phyloP scores from a whole-genome alignment of 64 coral and sea anemone species.

The Hydrozoanthus tunicans region DNA sequence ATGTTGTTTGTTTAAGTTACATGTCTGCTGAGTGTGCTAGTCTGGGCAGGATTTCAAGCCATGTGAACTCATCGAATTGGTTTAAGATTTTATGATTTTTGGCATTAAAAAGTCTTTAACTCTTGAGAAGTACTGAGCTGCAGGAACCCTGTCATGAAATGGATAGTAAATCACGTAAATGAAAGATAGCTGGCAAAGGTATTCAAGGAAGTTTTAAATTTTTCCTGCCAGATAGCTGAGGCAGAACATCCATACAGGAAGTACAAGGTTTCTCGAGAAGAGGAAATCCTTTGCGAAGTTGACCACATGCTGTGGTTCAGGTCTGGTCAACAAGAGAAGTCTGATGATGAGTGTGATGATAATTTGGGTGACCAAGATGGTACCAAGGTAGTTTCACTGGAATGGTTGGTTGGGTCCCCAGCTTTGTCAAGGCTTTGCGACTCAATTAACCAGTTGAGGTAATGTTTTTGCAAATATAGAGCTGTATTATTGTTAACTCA shows the following conservation, averaged over 20 bases:
- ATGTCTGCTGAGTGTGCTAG: too few species aligned
- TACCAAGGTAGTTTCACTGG: conserved; percentile 24
- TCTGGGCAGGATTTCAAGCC: too few species aligned
- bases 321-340: conserved; percentile 28
- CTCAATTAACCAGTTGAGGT: conserved; percentile 23
- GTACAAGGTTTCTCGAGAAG: conserved; percentile 62
- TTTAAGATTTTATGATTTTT: too few species aligned
- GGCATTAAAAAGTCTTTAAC: too few species aligned
- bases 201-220: background rate
- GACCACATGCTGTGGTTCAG: conserved; percentile 72
- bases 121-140: too few species aligned
- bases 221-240: conserved; percentile 53
- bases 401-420: conserved; percentile 16
- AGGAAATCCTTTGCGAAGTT: conserved; percentile 80
- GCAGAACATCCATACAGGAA: conserved; percentile 74
- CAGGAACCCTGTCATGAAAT: too few species aligned
- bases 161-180: too few species aligned
- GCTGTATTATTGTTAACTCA: too few species aligned
- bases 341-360: conserved; percentile 42
- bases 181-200: too few species aligned
- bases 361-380: background rate
- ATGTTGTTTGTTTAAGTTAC: too few species aligned
- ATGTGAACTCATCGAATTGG: too few species aligned
- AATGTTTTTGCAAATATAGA: background rate
- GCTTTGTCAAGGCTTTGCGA: conserved; percentile 40